These are phyloP conservation scores for Serinus canaria DNA, from an alignment of 2,113 vertebrate genomes.

Conservation along the genomic window DNA sequence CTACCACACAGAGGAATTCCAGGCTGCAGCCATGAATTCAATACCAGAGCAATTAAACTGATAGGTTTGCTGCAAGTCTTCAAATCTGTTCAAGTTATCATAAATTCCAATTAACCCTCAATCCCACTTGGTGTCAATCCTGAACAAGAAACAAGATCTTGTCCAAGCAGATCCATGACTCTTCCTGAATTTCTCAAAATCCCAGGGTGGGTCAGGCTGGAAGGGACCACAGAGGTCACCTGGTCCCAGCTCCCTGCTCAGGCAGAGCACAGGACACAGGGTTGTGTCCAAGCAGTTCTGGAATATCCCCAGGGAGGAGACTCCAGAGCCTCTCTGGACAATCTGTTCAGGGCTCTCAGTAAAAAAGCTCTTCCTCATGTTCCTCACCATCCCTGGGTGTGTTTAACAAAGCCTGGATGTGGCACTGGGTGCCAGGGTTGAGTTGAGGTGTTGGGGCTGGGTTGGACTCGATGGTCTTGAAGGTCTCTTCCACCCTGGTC, in stretches of 20 bases:
- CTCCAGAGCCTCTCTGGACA: not conserved
- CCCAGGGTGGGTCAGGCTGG: not conserved
- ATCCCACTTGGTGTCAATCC: not conserved
- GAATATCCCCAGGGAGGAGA: not conserved
- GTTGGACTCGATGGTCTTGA: not conserved
- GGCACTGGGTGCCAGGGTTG: not conserved
- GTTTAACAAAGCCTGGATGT: not conserved
- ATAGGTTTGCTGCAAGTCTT: not conserved
- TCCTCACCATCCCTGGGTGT: not conserved
- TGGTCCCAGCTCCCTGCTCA: not conserved
- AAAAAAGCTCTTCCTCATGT: not conserved
- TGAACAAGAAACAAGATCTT: not conserved
- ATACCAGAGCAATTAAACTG: not conserved
- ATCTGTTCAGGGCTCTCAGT: not conserved
- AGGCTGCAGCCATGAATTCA: not conserved
- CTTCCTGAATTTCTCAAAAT: not conserved
- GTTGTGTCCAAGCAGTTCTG: accelerated
- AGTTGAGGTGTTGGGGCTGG: not conserved
- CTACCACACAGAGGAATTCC: not conserved
- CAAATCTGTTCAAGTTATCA: not conserved
- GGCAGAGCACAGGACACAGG: not conserved
- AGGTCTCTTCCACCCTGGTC: not conserved
- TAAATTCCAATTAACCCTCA: not conserved
- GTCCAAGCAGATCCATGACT: not conserved
- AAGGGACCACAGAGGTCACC: not conserved